phyloP scores from a whole-genome alignment of 64 coral and sea anemone species.

The Orbicella faveolata region DNA sequence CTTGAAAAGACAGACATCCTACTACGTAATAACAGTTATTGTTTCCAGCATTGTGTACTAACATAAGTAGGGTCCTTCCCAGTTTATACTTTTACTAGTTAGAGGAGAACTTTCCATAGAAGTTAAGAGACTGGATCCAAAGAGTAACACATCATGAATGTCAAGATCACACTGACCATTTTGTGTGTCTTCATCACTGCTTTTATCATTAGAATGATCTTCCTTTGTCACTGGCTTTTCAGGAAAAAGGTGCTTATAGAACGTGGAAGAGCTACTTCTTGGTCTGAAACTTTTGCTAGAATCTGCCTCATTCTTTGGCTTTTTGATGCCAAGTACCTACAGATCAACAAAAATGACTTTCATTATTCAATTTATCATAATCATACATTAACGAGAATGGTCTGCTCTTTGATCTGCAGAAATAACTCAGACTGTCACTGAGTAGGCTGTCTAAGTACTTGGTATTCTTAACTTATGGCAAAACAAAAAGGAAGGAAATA shows the following conservation, averaged over 20 bases:
- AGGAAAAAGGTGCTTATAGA: slow-evolving; percentile 15
- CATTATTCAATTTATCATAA: no score
- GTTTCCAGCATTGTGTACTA: not conserved
- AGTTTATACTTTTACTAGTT: not conserved
- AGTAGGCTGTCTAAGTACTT: no score
- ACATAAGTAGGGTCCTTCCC: no score
- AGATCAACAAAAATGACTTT: not conserved
- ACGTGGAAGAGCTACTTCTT: slow-evolving; percentile 24
- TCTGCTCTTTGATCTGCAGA: no score
- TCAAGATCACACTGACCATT: not conserved
- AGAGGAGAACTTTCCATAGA: not conserved
- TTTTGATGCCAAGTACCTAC: slow-evolving; percentile 29
- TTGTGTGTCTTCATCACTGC: not conserved
- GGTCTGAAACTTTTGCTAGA: not conserved
- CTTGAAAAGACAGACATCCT: no score
- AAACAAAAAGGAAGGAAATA: no score
- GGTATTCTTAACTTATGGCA: no score
- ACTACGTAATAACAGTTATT: not conserved
- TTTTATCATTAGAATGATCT: not conserved
- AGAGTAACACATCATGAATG: not conserved
- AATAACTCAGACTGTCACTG: no score
- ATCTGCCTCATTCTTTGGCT: slow-evolving; percentile 28
- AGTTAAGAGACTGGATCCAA: not conserved
- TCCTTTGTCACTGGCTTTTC: not conserved
- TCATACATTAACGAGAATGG: no score